Percentiles rank a stretch among this genome's conserved stretches.
Evolutionary conservation across 2,888 invertebrate species (phyloP).

Genomic region (Drosophila tripunctata): DNA sequence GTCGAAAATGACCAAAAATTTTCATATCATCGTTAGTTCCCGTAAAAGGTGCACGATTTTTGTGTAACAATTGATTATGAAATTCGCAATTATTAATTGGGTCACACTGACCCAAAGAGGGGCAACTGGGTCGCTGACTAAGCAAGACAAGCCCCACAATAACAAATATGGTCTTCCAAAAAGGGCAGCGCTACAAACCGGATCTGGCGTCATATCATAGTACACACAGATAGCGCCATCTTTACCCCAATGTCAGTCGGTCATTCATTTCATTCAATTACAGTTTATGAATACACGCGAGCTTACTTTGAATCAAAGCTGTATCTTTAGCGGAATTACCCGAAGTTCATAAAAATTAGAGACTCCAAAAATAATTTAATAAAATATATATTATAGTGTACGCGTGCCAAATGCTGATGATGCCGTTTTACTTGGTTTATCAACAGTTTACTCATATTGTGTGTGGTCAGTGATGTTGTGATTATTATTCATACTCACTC

Average conservation of each 20-base stretch:
- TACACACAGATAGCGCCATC: conserved; percentile 19
- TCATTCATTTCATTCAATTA: conserved; percentile 37
- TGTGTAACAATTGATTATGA: conserved; percentile 54
- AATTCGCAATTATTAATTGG: conserved; percentile 74
- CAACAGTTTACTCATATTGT: conserved; percentile 37
- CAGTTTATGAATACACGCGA: conserved; percentile 18
- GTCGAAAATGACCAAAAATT: conserved; percentile 52
- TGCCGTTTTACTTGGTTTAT: conserved; percentile 23
- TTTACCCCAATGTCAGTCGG: conserved; percentile 62
- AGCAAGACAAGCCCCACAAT: conserved; percentile 12
- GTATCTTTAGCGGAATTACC: conserved; percentile 64
- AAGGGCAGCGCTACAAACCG: conserved; percentile 60
- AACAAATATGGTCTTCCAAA: not conserved
- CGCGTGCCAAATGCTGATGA: conserved; percentile 44
- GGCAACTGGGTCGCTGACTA: conserved; percentile 41
- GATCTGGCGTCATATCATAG: too few relatives aligned
- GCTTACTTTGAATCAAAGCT: conserved; percentile 44
- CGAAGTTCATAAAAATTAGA: conserved; percentile 72
- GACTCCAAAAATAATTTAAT: conserved; percentile 17
- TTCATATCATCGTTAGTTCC: conserved; percentile 51
- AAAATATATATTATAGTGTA: not conserved
- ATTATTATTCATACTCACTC: conserved; percentile 26
- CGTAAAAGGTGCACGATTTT: conserved; percentile 58
- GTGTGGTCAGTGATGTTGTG: conserved; percentile 60
- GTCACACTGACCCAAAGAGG: conserved; percentile 57